Conservation (phyloP, 2,888 invertebrate genomes). For the Sinelater perroti region DNA sequence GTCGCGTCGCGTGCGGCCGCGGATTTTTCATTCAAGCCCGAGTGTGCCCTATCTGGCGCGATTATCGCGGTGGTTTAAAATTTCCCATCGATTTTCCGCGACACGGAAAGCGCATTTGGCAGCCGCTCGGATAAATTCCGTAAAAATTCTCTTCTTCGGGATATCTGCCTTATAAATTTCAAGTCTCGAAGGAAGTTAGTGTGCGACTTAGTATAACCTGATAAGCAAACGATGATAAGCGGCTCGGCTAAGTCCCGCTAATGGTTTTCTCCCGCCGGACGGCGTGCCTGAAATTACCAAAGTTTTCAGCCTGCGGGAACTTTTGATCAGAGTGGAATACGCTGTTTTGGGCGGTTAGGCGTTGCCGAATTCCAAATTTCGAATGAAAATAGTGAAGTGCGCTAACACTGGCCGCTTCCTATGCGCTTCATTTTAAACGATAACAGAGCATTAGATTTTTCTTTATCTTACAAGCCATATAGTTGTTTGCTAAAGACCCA, state of each 20-base stretch:
- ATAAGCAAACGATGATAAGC: slow-evolving; percentile 39
- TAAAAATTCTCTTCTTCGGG: background rate
- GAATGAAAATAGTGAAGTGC: too few species aligned
- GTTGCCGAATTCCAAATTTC: too few species aligned
- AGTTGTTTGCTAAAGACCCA: too few species aligned
- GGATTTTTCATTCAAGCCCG: background rate
- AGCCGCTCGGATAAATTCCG: background rate
- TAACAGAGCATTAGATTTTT: too few species aligned
- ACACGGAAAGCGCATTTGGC: slow-evolving; percentile 9
- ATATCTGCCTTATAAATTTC: slow-evolving; percentile 4
- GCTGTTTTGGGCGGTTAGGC: slow-evolving; percentile 13
- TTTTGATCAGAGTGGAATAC: slow-evolving; percentile 45
- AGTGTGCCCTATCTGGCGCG: background rate
- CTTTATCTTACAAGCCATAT: too few species aligned
- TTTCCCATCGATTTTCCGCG: background rate
- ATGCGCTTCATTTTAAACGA: too few species aligned
- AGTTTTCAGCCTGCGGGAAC: slow-evolving; percentile 44
- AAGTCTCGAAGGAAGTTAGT: background rate
- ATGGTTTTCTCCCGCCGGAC: slow-evolving; percentile 40
- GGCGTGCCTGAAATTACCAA: slow-evolving; percentile 45
- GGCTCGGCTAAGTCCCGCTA: slow-evolving; percentile 33
- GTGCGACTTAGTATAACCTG: slow-evolving; percentile 20
- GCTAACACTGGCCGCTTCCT: too few species aligned
- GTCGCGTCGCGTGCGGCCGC: slow-evolving; percentile 1
- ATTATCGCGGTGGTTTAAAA: slow-evolving; percentile 12